A percentile compares a stretch with the other conserved stretches of the same genome.
phyloP scores from a whole-genome alignment of 35 echinoderm and acorn worm species.

The Ophioderma brevispina region DNA sequence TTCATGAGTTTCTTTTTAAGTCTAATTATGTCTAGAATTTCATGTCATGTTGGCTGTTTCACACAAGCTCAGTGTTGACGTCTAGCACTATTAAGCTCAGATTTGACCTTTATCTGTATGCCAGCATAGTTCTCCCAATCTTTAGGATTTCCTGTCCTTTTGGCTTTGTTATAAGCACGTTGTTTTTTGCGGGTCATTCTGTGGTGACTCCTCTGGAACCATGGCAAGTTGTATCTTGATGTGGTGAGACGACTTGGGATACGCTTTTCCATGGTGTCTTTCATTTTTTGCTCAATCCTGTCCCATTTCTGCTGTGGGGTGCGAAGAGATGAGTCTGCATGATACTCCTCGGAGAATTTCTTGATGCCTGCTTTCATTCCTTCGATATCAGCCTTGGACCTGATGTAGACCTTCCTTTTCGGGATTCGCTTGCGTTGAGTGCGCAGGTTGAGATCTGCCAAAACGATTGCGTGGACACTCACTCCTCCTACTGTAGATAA shows the following conservation, averaged over 20 bases:
- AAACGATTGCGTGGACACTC: neutral
- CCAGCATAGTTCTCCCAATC: neutral
- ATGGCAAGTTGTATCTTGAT: constrained; percentile 6
- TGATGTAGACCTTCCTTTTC: neutral
- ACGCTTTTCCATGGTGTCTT: neutral
- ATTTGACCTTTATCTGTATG: neutral
- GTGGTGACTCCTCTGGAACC: constrained; percentile 19
- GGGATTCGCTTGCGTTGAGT: neutral
- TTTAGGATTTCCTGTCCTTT: neutral
- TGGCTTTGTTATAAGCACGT: neutral
- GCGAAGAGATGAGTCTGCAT: neutral
- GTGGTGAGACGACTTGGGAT: neutral
- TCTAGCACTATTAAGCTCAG: neutral
- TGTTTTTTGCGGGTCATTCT: constrained; percentile 17
- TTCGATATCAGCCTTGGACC: neutral
- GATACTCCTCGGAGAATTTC: neutral
- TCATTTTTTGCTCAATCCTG: neutral
- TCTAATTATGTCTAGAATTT: too few relatives aligned
- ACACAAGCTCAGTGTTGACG: too few relatives aligned
- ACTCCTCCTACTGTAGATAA: neutral
- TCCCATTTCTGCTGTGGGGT: neutral
- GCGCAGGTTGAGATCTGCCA: neutral
- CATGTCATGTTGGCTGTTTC: too few relatives aligned
- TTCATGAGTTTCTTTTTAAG: too few relatives aligned
- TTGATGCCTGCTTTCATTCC: neutral